Base-by-base conservation (phyloP, 2,797 vertebrate species). In the Chlorospingus flavigularis region DNA sequence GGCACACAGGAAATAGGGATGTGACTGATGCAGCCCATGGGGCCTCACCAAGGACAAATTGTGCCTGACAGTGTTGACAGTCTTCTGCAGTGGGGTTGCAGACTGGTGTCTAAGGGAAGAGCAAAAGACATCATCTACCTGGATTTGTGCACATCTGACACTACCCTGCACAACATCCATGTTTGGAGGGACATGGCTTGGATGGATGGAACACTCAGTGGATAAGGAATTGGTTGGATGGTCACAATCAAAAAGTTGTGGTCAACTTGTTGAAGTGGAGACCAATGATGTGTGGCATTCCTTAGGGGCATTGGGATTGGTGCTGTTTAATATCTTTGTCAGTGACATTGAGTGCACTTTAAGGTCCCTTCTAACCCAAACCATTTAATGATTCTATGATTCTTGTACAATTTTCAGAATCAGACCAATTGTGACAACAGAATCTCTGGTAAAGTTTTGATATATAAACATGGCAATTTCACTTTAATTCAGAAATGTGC, bases 161-260 rank as follows among this genome's bases (percentile, higher is more conserved):
- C 17, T 11, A n/a, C 14, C 35, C 42, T 39, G 16, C 20, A 13
- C 14, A 7, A n/a, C 24, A 25, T 21, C 28, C 0, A 0, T 39
- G 21, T 31, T 35, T 61, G 48, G n/a, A 55, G 28, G 61, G 24
- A 31, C 13, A 5, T 4, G 47, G 53, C 28, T 61, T 55, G 70
- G 53, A 39, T 19, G 15, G 42, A 33, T 26, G 40, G 53, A 71
- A 19, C 31, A 33, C 5, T 42, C 10, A 4, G 9, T 43, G 20
- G 13, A 12, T 61, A 48, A 77, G 28, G 65, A 82, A 72, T 9
- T 24, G 53, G n/a, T 19, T 17, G 24, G 58, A 72, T 48, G 11
- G n/a, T 45, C 13, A 6, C 21, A 61, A 26, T 26, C 28, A 77
- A 60, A 39, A 42, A n/a, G 42, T 8, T 66, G 40, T 28, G n/a